Percentiles rank a stretch among this genome's conserved stretches.
These are phyloP conservation scores for Chymomyza amoena DNA, from an alignment of 2,888 invertebrate species.

Conservation along the genomic window DNA sequence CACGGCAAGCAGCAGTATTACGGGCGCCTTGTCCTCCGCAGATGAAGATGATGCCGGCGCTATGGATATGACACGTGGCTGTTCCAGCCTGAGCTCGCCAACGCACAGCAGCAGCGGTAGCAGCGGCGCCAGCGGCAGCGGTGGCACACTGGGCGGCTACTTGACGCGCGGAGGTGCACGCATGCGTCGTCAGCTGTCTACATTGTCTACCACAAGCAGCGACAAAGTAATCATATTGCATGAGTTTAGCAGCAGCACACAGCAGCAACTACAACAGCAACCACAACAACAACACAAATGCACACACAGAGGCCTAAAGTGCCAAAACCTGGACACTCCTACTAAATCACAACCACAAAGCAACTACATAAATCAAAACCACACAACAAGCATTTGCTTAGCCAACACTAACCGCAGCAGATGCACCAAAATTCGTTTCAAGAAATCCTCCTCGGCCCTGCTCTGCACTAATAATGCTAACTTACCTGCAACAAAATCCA, in stretches of 20 bases:
- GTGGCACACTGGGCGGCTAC: constrained; percentile 24
- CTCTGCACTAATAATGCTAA: background rate
- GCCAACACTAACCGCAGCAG: background rate
- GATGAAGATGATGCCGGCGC: background rate
- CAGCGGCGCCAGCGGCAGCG: constrained; percentile 13
- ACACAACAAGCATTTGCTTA: constrained; percentile 3
- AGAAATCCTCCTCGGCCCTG: background rate
- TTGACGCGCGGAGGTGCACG: constrained; percentile 32
- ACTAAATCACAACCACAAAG: constrained; percentile 18
- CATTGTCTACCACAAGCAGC: constrained; percentile 59
- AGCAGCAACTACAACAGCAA: constrained; percentile 29
- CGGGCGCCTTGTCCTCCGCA: background rate
- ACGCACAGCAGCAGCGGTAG: background rate
- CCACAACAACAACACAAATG: constrained; percentile 23
- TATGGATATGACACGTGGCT: constrained; percentile 4
- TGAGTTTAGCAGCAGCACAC: constrained; percentile 35
- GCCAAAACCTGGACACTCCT: background rate
- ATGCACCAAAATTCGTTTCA: constrained; percentile 12
- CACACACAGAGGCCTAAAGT: background rate
- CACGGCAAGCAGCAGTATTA: background rate
- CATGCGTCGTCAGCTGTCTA: constrained; percentile 62
- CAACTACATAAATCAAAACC: constrained; percentile 31
- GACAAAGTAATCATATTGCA: constrained; percentile 75
- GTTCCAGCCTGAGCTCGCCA: background rate
- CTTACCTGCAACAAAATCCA: background rate